Conservation (phyloP, 2,888 invertebrate species). For the Rhabditophanes sp. region DNA sequence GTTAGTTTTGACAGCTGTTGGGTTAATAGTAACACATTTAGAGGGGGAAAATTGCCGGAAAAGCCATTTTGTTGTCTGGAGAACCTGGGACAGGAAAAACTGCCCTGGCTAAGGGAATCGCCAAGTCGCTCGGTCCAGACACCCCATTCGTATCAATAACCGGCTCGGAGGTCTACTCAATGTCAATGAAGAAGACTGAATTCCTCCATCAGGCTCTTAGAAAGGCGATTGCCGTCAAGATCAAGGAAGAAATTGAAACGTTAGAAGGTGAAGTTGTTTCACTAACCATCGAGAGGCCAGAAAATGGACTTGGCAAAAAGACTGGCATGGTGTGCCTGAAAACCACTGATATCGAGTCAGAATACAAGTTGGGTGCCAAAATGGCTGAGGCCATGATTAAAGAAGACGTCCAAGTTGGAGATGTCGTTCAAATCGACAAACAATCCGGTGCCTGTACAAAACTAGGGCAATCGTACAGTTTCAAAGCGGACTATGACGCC, state of each 20-base stretch:
- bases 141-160: slow-evolving; percentile 97
- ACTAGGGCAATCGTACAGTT: slow-evolving; percentile 69
- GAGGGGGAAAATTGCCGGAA: slow-evolving; percentile 89
- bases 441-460: slow-evolving; percentile 59
- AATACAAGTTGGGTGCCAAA: slow-evolving; percentile 77
- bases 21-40: slow-evolving; percentile 17
- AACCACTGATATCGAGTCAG: slow-evolving; percentile 98
- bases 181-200: slow-evolving; percentile 98
- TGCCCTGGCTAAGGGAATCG: slow-evolving; percentile 79
- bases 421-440: slow-evolving; percentile 94
- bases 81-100: slow-evolving; percentile 96
- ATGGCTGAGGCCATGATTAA: slow-evolving; percentile 50
- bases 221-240: slow-evolving; percentile 80
- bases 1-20: slow-evolving; percentile 21
- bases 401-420: slow-evolving; percentile 58
- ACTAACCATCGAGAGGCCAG: slow-evolving; percentile 83
- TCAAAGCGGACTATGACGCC: slow-evolving; percentile 92
- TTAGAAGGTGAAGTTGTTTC: slow-evolving; percentile 95
- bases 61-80: slow-evolving; percentile 82
- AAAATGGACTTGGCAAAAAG: slow-evolving; percentile 57
- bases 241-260: slow-evolving; percentile 56
- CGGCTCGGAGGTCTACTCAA: slow-evolving; percentile 89
- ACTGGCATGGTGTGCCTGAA: slow-evolving; percentile 70
- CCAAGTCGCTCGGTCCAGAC: slow-evolving; percentile 50
- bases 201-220: slow-evolving; percentile 87